Base-by-base conservation (phyloP, 2,113 vertebrate species). In the Hemicordylus capensis region DNA sequence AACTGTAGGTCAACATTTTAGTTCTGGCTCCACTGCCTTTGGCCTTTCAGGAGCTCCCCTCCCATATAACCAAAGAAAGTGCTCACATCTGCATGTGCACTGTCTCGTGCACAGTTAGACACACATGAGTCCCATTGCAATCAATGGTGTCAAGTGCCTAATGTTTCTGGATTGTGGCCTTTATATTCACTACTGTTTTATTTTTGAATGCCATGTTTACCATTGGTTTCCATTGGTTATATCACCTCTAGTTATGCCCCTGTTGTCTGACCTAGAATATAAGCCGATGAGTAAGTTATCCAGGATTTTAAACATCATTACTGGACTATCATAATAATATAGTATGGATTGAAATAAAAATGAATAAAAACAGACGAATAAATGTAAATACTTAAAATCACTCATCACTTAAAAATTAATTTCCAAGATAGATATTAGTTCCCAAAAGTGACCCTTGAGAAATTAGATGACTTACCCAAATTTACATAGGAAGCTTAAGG, bases 401-500 rank as follows among this genome's bases (percentile, higher is more conserved):
- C 46, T 5, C 10, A n/a, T n/a, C n/a, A n/a, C n/a, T n/a, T n/a
- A n/a, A n/a, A n/a, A n/a, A n/a, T n/a, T n/a, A n/a, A n/a, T n/a
- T n/a, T 67, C 37, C 46, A 80, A 67, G 14, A 4, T 11, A 42
- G 81, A 3, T 78, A 22, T 56, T 76, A 66, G 12, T n/a, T 15
- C 34, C 26, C 2, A 4, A 31, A 84, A 26, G 75, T 75, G 9
- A 22, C 39, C 46, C 46, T 6, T 80, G 61, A 56, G 42, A 76
- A 24, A 28, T 31, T 0, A 2, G 74, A 42, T 1, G 0, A 56
- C 37, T 77, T 91, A 80, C 4, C 11, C 24, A 64, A 66, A 28
- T 24, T 39, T 0, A 0, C 56, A 39, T 9, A 34, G n/a, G 37
- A 86, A 22, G 42, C 59, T 1, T 0, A 2, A 1, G 0, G 7